Evolutionary conservation across 1,140 invertebrate species (phyloP), one percentile per base, ranked within the genome.

Genomic region (Steinernema khuongi): DNA sequence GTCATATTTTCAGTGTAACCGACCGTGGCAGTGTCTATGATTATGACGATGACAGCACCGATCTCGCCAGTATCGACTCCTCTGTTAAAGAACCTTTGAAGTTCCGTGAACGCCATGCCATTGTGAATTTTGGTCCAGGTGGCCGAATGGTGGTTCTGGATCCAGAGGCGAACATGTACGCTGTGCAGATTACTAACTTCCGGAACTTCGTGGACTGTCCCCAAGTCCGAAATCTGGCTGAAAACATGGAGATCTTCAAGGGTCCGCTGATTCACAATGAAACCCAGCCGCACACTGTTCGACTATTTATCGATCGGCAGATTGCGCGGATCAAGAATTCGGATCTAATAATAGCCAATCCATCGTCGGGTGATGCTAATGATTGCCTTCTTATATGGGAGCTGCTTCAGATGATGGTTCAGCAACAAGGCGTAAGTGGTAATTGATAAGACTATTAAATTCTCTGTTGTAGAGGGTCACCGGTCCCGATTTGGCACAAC

Each of bases 371-470:
- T n/a, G 80, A 81, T 68, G 74, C 80, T 0, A 81, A 81, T 50
- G 80, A 81, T 69, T 83, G 80, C 36, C 28, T 83, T n/a, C 70
- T 81, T 0, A 79, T 81, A 50, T 81, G 80, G 80, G 19, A 41
- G 1, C 60, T 81, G 18, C 60, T 81, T 1, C 67, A 81, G 67
- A 79, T 81, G 72, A 72, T 81, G 26, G 73, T 81, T 18, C 33
- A 71, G 31, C 80, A 81, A 33, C 79, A 83, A 26, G 80, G 80
- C 14, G 80, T 81, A 44, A 30, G 67, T 68, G 11, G 4, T 31
- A 31, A 18, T 31, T 31, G 67, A 31, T 68, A 22, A 18, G 4
- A 18, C 7, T 18, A 4, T 68, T 18, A 2, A 7, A 18, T 68
- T 18, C 4, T 17, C 2, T 31, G 28, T 69, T 80, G 71, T 60